Percentiles rank a stretch among this genome's conserved stretches.
phyloP scores from a whole-genome alignment of 2,113 vertebrate species.

The Gallinago media region DNA sequence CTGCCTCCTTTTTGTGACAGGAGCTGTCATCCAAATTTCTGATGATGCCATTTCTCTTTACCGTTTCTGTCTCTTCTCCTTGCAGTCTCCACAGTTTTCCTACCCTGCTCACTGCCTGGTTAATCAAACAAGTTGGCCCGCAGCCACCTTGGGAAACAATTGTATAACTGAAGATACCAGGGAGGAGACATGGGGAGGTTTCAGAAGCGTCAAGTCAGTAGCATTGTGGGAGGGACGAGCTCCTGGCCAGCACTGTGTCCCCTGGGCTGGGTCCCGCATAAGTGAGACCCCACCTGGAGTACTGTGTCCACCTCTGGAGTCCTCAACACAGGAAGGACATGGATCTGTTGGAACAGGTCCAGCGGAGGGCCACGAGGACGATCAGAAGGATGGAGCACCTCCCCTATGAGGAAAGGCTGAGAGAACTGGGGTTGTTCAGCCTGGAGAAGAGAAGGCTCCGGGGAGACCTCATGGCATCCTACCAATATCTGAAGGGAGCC shows the following conservation, averaged over 20 bases:
- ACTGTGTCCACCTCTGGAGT: too few species aligned
- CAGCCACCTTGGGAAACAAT: background rate
- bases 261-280: rapidly evolving
- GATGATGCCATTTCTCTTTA: background rate
- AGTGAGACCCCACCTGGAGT: too few species aligned
- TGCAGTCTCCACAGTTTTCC: background rate
- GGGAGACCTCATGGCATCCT: too few species aligned
- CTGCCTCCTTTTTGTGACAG: background rate
- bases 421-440: too few species aligned
- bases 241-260: background rate
- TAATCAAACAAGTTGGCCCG: background rate
- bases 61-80: background rate
- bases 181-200: background rate
- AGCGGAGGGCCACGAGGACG: too few species aligned
- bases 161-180: background rate
- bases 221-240: background rate
- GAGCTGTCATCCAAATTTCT: background rate
- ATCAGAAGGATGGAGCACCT: too few species aligned
- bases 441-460: too few species aligned
- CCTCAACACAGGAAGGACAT: too few species aligned
- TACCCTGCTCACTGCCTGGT: background rate
- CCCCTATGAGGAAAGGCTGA: too few species aligned
- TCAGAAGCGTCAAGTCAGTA: background rate
- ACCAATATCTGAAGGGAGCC: too few species aligned
- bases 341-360: too few species aligned